These are phyloP conservation scores for Holacanthella duospinosa DNA, from an alignment of 2,888 invertebrate genomes.

Conservation along the genomic window DNA sequence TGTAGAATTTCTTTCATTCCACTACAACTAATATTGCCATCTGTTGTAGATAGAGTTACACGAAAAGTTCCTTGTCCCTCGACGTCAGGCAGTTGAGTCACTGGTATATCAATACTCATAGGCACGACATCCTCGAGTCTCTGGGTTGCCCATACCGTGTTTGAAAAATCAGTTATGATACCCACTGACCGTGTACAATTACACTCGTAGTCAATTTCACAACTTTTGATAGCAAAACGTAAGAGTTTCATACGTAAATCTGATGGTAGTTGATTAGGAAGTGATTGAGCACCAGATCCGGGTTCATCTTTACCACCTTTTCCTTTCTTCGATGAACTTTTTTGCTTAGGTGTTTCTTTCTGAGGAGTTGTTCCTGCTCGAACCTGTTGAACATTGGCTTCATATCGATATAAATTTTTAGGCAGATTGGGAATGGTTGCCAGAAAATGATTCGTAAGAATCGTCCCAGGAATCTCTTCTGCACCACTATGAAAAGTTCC, in stretches of 20 bases:
- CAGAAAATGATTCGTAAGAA: background rate
- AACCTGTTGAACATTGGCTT: background rate
- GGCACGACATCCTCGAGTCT: background rate
- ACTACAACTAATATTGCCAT: background rate
- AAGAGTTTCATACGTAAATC: background rate
- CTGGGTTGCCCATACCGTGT: too few species aligned
- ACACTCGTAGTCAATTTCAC: background rate
- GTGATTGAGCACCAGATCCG: background rate
- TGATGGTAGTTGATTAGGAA: background rate
- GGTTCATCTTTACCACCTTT: too few species aligned
- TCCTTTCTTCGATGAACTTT: background rate
- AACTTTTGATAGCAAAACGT: background rate
- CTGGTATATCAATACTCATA: background rate
- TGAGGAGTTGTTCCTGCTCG: background rate
- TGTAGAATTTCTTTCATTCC: background rate
- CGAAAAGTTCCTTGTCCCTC: background rate
- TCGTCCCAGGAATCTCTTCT: background rate
- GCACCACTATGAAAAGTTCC: background rate
- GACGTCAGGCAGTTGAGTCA: background rate
- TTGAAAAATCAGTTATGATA: too few species aligned
- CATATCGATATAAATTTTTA: background rate
- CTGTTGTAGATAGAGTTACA: background rate
- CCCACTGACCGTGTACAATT: background rate
- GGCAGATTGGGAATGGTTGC: background rate
- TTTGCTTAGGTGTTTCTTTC: background rate